Conservation (phyloP, 2,888 invertebrate species). For the Gnatocerus cornutus region DNA sequence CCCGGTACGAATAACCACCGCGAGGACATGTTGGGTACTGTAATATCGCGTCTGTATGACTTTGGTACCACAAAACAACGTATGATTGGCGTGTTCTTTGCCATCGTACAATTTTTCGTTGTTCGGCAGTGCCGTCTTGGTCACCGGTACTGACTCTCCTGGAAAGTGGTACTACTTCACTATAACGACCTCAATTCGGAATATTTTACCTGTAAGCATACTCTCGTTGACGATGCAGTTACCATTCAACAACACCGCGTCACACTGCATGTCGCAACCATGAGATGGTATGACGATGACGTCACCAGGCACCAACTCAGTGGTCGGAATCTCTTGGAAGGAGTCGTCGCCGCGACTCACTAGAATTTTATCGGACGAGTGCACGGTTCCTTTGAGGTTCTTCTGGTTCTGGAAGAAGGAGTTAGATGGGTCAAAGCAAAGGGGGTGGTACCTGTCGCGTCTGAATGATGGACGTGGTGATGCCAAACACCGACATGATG, state of each 20-base stretch:
- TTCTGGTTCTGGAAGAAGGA: conserved; percentile 84
- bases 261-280: conserved; percentile 93
- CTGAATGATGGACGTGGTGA: conserved; percentile 87
- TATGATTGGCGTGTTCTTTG: conserved; percentile 90
- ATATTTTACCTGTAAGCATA: conserved; percentile 87
- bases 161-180: conserved; percentile 38
- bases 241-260: conserved; percentile 89
- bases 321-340: conserved; percentile 78
- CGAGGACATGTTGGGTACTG: conserved; percentile 67
- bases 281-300: conserved; percentile 86
- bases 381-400: conserved; percentile 90
- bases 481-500: conserved; percentile 87
- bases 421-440: background rate
- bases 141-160: conserved; percentile 70
- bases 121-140: conserved; percentile 89
- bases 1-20: conserved; percentile 88
- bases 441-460: conserved; percentile 81
- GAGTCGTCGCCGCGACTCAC: conserved; percentile 74
- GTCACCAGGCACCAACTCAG: conserved; percentile 91
- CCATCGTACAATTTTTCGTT: conserved; percentile 81
- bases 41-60: conserved; percentile 91
- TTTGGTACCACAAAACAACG: conserved; percentile 91
- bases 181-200: background rate
- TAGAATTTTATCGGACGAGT: conserved; percentile 78
- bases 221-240: conserved; percentile 95